Evolutionary conservation across 2,888 invertebrate genomes (phyloP).

Genomic region (Mythimna impura): DNA sequence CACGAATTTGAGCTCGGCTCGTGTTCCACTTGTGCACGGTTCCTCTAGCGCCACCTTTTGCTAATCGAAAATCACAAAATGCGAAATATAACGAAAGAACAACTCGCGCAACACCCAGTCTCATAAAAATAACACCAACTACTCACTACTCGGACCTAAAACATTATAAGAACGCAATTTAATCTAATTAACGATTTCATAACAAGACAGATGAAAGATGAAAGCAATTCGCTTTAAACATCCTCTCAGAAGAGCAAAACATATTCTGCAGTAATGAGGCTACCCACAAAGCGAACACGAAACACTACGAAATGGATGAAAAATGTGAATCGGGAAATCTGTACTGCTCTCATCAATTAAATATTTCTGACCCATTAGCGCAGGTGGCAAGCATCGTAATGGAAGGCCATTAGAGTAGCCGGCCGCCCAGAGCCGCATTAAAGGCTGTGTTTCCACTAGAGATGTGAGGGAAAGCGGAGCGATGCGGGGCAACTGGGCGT

Average conservation of each 20-base stretch:
- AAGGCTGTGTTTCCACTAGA: conserved; percentile 21
- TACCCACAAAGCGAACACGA: conserved; percentile 59
- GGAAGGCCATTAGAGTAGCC: conserved; percentile 85
- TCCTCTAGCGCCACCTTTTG: too few species aligned
- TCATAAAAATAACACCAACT: not conserved
- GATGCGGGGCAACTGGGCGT: conserved; percentile 2
- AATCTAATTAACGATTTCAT: conserved; percentile 24
- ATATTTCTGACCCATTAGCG: conserved; percentile 89
- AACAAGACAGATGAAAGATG: conserved; percentile 32
- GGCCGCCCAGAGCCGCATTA: conserved; percentile 67
- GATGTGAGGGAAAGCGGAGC: conserved; percentile 1
- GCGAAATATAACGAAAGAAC: too few species aligned
- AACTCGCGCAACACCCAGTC: too few species aligned
- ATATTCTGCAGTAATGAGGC: conserved; percentile 51
- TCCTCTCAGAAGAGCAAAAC: conserved; percentile 38
- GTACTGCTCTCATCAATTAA: conserved; percentile 86
- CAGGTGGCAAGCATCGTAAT: conserved; percentile 87
- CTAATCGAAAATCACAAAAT: too few species aligned
- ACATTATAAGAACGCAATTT: conserved; percentile 15
- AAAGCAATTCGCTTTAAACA: conserved; percentile 40
- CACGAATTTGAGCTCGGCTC: too few species aligned
- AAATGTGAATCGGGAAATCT: conserved; percentile 82
- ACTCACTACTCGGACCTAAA: not conserved
- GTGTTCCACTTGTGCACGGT: too few species aligned
- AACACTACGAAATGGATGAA: conserved; percentile 78